phyloP scores from a whole-genome alignment of 2,888 invertebrate species.

The Metalampra italica region DNA sequence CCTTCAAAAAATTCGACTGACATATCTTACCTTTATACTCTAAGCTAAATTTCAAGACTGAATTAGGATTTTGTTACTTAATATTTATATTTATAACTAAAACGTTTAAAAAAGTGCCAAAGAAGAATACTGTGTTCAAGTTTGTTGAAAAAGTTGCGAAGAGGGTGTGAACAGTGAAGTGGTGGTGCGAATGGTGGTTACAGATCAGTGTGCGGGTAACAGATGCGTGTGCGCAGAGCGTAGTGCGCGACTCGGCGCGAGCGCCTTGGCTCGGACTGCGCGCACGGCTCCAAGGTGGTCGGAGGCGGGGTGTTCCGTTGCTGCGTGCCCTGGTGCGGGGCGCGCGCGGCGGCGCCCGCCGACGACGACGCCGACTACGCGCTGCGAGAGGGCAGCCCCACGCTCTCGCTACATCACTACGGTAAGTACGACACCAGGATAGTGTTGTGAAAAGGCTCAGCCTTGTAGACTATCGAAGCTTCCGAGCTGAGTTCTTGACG shows the following conservation, averaged over 20 bases:
- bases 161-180: conserved; percentile 17
- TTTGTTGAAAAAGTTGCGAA: conserved; percentile 1
- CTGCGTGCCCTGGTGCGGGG: conserved; percentile 90
- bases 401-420: conserved; percentile 44
- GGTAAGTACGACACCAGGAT: too few relatives aligned
- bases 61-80: conserved; percentile 35
- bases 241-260: conserved; percentile 60
- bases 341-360: conserved; percentile 82
- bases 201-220: conserved; percentile 6
- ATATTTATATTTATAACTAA: too few relatives aligned
- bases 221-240: conserved; percentile 2
- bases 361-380: conserved; percentile 79
- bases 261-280: conserved; percentile 65
- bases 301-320: conserved; percentile 89
- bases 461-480: too few relatives aligned
- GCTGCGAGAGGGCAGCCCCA: conserved; percentile 65
- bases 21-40: conserved; percentile 58
- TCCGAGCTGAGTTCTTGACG: too few relatives aligned
- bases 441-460: too few relatives aligned
- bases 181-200: conserved; percentile 20
- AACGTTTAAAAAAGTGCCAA: conserved; percentile 30
- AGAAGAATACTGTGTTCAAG: conserved; percentile 14
- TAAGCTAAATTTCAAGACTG: conserved; percentile 62
- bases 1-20: conserved; percentile 35
- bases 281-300: conserved; percentile 81